Base-by-base conservation (phyloP, 2,888 invertebrate species). In the Eilema caniola region DNA sequence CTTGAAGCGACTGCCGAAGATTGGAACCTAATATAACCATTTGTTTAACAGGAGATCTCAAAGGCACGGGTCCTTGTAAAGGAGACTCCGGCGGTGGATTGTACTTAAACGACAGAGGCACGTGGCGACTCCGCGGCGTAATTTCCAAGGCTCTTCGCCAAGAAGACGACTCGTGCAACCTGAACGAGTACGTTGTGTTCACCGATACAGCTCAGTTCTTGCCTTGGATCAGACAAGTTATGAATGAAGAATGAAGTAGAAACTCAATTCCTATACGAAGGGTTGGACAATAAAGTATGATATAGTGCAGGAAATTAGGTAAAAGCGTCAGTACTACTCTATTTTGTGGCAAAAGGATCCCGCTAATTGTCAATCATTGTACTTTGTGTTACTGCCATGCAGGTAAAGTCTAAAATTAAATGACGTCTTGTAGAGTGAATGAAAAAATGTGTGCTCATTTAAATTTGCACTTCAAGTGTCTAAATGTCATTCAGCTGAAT, bases 61-160 rank as follows among this genome's bases (percentile, higher is more conserved):
- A 53, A 5, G 67, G 67, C 3, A 14, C 47, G 1, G 69, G 69
- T 0, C 60, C 64, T 23, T 69, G 69, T 47, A 62, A 12, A 33
- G 69, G 69, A 2, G 69, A 69, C 14, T 69, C 64, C n/a, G 69
- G 69, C 3, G 69, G 64, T 2, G 69, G 69, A 20, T 16, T 69
- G 60, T 69, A 69, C 28, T 24, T 69, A 16, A 14, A 28, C 0
- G 7, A 65, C 23, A 41, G 14, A 23, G 53, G 60, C 16, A 59
- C 37, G 20, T 69, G 69, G 69, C 37, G 64, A 31, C 57, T 69
- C n/a, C 69, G 69, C 1, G 69, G 63, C 16, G 23, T 71, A 16
- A 62, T 67, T n/a, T 71, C 66, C 28, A 37, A 47, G 59, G 61
- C 70, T 2, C 66, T 71, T 8, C 62, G 59, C 5, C 23, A 25